A percentile compares a stretch with the other conserved stretches of the same genome.
These are phyloP conservation scores for Ethmia dodecea DNA, from an alignment of 2,888 invertebrate genomes.

Conservation along the genomic window DNA sequence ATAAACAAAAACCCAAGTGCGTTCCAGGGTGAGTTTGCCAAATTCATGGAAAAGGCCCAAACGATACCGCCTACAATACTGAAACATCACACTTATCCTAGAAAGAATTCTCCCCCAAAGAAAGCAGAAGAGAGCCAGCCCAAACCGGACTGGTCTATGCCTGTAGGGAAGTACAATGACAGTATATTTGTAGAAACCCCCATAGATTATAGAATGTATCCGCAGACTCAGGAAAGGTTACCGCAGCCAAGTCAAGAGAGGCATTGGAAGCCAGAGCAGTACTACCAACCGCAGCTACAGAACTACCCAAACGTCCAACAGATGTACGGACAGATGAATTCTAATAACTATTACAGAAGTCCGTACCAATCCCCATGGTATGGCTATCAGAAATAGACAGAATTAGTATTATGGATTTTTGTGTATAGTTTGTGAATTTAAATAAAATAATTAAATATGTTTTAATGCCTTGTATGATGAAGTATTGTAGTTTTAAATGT, in stretches of 20 bases:
- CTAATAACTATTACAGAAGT: conserved; percentile 49
- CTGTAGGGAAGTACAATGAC: conserved; percentile 63
- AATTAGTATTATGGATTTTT: conserved; percentile 21
- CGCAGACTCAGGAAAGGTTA: conserved; percentile 18
- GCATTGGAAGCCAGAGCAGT: conserved; percentile 40
- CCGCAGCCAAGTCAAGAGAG: conserved; percentile 17
- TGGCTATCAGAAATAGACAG: conserved; percentile 46
- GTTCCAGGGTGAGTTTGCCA: conserved; percentile 60
- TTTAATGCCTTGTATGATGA: too few species aligned
- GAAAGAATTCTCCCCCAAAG: conserved; percentile 14
- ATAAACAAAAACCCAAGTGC: conserved; percentile 62
- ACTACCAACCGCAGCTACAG: conserved; percentile 28
- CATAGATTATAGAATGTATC: conserved; percentile 42
- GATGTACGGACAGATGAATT: conserved; percentile 40
- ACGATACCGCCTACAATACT: conserved; percentile 4
- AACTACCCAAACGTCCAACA: conserved; percentile 27
- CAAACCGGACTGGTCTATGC: conserved; percentile 22
- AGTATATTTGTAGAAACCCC: conserved; percentile 53
- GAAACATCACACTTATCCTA: conserved; percentile 5
- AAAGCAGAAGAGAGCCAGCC: background rate
- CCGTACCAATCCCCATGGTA: conserved; percentile 61
- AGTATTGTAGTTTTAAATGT: too few species aligned
- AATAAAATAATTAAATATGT: too few species aligned
- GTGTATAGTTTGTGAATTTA: too few species aligned
- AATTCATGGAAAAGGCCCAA: conserved; percentile 44